Base-by-base conservation (phyloP, 2,797 vertebrate species). In the Enoplosus armatus region DNA sequence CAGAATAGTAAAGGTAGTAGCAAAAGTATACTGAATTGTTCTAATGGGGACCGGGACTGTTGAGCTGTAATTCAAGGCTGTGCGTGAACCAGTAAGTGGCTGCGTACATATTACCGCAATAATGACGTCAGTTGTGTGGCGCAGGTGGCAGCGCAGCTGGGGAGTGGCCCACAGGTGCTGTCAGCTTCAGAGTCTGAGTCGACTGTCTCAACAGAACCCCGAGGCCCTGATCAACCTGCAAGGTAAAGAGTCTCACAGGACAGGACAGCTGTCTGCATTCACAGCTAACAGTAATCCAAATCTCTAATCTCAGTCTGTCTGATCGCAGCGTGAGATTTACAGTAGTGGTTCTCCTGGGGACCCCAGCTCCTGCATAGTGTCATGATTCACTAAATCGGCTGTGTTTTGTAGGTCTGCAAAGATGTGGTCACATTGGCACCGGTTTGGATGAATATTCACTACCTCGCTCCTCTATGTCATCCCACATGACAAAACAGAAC, bases 61-160 rank as follows among this genome's bases (percentile, higher is more conserved):
- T 37, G 24, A 37, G 9, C 4, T 11, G 37, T 11, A 5, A 8
- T 33, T 39, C 4, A 67, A 27, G 5, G 18, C 26, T 54, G 29
- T 58, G 24, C 33, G 12, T 56, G 27, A 10, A 50, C 6, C 6
- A 39, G 53, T 41, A 22, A 79, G 26, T 55, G 55, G 12, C 35
- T 14, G 18, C 69, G 22, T 63, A 7, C 48, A 22, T 27, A 1
- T 59, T 43, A 7, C 10, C 14, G 12, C 51, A 47, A 29, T 65
- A 3, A 16, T 76, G 20, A 47, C 16, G 0, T 64, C 8, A 24
- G 22, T 68, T 77, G 31, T 89, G 62, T 65, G 39, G 60, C 91
- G 65, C 87, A 99, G 98, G 91, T 99, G 98, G 98, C 98, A 99
- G 94, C 97, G 97, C 74, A 97, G 96, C 90, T 99, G 98, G 98